Evolutionary conservation across 92 coral and sea anemone species (phyloP), one percentile per base, ranked within the genome.

Genomic region (Heliopora coerulea): DNA sequence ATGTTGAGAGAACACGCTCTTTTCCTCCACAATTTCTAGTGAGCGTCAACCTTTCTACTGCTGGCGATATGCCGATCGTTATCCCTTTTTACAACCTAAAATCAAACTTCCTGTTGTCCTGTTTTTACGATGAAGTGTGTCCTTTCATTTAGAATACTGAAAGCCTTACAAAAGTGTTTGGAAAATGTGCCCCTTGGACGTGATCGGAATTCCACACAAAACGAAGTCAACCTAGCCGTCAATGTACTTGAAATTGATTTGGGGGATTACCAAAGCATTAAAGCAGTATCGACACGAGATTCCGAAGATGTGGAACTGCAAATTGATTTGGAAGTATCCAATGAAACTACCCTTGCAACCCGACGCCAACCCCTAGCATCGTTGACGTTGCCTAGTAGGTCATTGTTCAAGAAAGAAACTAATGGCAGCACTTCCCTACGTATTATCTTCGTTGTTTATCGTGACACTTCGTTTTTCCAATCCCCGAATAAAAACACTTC

Each of bases 391-490:
- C 59, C 75, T n/a, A n/a, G n/a, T 29, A 73, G 62, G 49, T 59
- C 82, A 65, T 58, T 88, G 83, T 72, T 83, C 72, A 33, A 79
- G 59, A 19, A 54, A 32, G 68, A 80, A 56, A 78, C 21, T 24
- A 32, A 66, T 56, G 35, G 41, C 41, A 11, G 61, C 59, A 27
- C 30, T 78, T 5, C n/a, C 33, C 86, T 67, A 14, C 88, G 90
- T 41, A 62, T 93, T 29, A 88, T 82, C 25, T 90, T 93, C 68
- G 86, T 85, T 42, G 75, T 85, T 64, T 83, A 80, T 58, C 96
- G 82, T 62, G 83, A 84, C 32, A 80, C 83, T 69, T 85, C 86
- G 82, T 78, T 93, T 44, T 90, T 93, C 66, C 90, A 91, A 62
- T 73, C 85, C 21, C 52, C 60, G 56, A 23, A 31, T 6, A 49